These are phyloP conservation scores for Pelobates cultripes DNA, from an alignment of 2,797 vertebrate species.

Conservation along the genomic window DNA sequence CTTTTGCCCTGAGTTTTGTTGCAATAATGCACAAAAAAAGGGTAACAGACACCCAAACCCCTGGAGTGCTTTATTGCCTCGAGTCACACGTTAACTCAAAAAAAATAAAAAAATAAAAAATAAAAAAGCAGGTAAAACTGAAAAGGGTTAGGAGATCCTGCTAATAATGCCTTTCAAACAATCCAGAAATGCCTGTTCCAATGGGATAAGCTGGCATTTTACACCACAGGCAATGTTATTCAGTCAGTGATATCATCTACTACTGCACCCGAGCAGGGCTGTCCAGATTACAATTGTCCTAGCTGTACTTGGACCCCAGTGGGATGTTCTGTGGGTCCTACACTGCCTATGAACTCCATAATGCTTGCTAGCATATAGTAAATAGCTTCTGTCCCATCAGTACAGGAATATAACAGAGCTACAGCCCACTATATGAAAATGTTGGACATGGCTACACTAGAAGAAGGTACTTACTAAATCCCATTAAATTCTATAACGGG, in stretches of 20 bases:
- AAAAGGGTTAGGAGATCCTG: neutral
- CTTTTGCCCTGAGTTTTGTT: conserved; percentile 40
- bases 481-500: conserved; percentile 37
- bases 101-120: neutral
- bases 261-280: neutral
- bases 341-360: too few species aligned
- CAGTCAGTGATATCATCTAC: neutral
- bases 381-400: neutral
- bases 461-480: conserved; percentile 1
- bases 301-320: too few species aligned
- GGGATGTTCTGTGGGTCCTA: too few species aligned
- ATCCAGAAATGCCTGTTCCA: neutral
- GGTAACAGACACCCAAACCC: conserved; percentile 7
- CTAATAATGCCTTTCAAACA: conserved; percentile 26
- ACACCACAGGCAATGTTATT: conserved; percentile 19
- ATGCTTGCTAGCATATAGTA: neutral
- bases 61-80: conserved; percentile 32
- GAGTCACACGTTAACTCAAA: conserved; percentile 24
- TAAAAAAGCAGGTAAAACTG: neutral
- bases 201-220: neutral
- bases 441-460: neutral
- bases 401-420: neutral
- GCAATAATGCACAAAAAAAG: conserved; percentile 32
- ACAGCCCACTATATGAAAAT: neutral
- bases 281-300: neutral